Conservation (phyloP, 2,888 invertebrate species). For the Cantharis nigra region DNA sequence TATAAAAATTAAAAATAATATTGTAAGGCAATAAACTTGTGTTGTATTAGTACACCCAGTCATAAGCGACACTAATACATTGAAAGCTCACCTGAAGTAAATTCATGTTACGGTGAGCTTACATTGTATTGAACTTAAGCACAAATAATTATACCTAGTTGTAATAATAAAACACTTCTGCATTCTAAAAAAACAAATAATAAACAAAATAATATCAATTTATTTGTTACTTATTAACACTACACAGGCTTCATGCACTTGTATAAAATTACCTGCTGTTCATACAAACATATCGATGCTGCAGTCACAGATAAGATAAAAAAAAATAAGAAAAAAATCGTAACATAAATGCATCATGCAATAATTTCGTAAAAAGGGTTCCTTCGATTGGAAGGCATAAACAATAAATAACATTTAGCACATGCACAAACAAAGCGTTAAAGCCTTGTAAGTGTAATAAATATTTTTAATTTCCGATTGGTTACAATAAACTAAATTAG, state of each 20-base stretch:
- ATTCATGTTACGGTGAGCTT: neutral
- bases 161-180: neutral
- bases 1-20: slow-evolving; percentile 26
- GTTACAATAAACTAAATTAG: neutral
- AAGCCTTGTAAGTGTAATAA: neutral
- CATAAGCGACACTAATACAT: neutral
- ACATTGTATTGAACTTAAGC: neutral
- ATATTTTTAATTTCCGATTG: neutral
- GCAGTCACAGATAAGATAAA: neutral
- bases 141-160: neutral
- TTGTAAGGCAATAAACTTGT: neutral
- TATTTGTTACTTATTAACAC: slow-evolving; percentile 55
- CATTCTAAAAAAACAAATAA: slow-evolving; percentile 16
- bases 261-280: slow-evolving; percentile 17
- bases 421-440: neutral
- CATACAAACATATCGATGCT: neutral
- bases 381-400: neutral
- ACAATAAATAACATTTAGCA: neutral
- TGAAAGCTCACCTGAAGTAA: neutral
- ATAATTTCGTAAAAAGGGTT: neutral
- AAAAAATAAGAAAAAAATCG: neutral
- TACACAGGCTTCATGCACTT: slow-evolving; percentile 36
- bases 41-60: neutral
- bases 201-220: slow-evolving; percentile 54
- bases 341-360: neutral